Conservation (phyloP, 2,888 invertebrate species). For the Tridacna crocea region DNA sequence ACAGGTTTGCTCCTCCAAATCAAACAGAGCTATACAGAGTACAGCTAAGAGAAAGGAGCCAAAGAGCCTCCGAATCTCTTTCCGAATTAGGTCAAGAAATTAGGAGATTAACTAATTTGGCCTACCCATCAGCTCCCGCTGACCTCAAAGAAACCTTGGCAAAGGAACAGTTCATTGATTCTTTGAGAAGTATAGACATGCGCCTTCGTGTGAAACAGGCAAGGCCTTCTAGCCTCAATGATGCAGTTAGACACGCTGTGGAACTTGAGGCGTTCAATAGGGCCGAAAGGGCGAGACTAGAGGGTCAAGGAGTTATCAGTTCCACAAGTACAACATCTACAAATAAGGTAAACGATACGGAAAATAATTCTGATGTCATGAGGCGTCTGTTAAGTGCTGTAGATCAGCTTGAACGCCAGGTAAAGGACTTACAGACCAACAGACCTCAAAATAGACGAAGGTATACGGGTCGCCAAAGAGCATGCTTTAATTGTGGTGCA, state of each 20-base stretch:
- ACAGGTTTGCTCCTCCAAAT: constrained; percentile 28
- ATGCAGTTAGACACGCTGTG: too few relatives aligned
- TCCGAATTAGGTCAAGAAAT: constrained; percentile 17
- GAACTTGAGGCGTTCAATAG: too few relatives aligned
- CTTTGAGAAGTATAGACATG: too few relatives aligned
- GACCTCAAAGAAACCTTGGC: too few relatives aligned
- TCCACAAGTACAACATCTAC: neutral
- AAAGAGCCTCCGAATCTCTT: constrained; percentile 22
- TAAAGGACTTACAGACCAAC: neutral
- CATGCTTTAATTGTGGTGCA: neutral
- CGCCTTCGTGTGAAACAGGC: too few relatives aligned
- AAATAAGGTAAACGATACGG: neutral
- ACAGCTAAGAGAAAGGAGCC: constrained; percentile 33
- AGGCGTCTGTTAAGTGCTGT: neutral
- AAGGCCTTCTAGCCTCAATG: too few relatives aligned
- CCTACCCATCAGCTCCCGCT: too few relatives aligned
- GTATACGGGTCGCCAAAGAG: neutral
- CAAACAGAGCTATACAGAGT: constrained; percentile 29
- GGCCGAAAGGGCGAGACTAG: neutral
- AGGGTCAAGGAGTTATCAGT: neutral
- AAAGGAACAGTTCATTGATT: too few relatives aligned
- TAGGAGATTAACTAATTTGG: too few relatives aligned
- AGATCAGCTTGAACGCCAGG: neutral
- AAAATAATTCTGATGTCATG: neutral
- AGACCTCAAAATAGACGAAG: neutral